Percentiles rank a stretch among this genome's conserved stretches.
Evolutionary conservation across 2,797 vertebrate species (phyloP).

Genomic region (Chloroceryle amazona): DNA sequence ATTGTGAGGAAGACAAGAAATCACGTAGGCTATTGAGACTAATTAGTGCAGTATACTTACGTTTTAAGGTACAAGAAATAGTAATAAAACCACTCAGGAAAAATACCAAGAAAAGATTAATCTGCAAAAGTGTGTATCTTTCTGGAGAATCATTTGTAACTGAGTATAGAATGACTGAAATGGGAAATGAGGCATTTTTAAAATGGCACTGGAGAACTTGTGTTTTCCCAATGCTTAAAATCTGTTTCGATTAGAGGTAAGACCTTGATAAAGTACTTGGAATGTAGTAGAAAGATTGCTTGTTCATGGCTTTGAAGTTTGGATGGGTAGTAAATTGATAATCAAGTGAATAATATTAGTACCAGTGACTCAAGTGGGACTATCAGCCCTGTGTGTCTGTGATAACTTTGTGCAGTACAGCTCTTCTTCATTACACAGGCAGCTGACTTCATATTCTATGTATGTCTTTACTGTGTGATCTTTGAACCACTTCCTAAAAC

Average conservation of each 20-base stretch:
- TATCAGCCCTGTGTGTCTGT: not conserved
- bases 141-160: not conserved
- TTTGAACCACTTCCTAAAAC: not conserved
- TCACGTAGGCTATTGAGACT: rapidly evolving
- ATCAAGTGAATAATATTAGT: not conserved
- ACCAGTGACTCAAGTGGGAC: not conserved
- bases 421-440: not conserved
- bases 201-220: not conserved
- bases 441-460: not conserved
- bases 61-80: not conserved
- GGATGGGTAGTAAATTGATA: not conserved
- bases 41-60: not conserved
- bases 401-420: not conserved
- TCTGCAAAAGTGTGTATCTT: not conserved
- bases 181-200: not conserved
- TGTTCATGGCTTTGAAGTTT: not conserved
- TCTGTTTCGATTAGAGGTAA: not conserved
- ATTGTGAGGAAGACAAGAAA: not conserved
- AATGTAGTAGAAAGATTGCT: not conserved
- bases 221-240: not conserved
- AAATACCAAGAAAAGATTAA: not conserved
- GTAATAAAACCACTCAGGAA: not conserved
- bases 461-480: not conserved
- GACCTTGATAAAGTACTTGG: not conserved
- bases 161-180: rapidly evolving